These are phyloP conservation scores for Neolamprologus sp. DNA, from an alignment of 2,113 vertebrate species.

Conservation along the genomic window DNA sequence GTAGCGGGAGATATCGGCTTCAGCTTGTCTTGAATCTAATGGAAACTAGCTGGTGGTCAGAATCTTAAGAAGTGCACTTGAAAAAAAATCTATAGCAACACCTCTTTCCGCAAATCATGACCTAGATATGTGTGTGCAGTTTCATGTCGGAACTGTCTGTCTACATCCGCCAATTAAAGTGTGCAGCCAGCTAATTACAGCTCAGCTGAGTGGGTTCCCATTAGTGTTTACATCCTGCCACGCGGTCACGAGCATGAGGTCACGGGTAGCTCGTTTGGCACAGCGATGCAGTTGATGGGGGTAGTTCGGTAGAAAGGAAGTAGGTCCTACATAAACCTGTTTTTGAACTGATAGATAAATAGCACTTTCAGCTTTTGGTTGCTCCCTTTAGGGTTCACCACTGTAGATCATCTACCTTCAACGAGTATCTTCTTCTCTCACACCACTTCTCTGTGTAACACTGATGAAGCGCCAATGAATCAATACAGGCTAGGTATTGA, in stretches of 20 bases:
- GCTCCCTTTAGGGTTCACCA: background rate
- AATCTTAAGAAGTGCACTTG: background rate
- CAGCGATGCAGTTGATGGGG: background rate
- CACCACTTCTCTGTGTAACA: background rate
- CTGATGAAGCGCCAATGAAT: no score
- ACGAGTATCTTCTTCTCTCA: accelerated
- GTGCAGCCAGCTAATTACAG: background rate
- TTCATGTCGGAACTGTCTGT: background rate
- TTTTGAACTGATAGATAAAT: accelerated
- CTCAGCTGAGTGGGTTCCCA: background rate
- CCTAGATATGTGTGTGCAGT: background rate
- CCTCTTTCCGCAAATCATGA: background rate
- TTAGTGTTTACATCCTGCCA: background rate
- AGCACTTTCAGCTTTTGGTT: background rate
- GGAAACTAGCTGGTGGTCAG: background rate
- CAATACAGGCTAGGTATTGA: no score
- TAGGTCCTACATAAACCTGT: background rate
- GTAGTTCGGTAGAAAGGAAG: background rate
- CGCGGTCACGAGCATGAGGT: background rate
- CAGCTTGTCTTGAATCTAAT: background rate
- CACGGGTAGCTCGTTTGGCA: background rate
- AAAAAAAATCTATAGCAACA: background rate
- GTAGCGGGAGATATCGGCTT: background rate
- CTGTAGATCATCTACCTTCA: background rate
- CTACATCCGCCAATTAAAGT: background rate